Evolutionary conservation across 2,888 invertebrate species (phyloP), one percentile per base, ranked within the genome.

Genomic region (Scaeva pyrastri): DNA sequence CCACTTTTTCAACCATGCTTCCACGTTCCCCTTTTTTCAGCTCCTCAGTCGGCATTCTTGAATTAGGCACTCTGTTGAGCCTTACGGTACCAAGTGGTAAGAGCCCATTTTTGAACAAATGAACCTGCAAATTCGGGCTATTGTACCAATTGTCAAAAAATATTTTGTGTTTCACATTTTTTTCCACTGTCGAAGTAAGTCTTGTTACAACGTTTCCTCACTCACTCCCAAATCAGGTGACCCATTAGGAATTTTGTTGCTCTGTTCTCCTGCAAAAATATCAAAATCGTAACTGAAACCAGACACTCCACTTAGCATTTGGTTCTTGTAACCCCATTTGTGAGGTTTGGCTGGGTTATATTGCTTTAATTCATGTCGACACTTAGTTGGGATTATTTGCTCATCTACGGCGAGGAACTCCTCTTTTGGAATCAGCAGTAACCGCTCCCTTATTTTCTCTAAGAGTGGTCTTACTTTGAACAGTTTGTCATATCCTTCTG

Each of bases 331-430:
- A 4, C 89, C 90, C 90, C 90, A 90, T 77, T 90, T 91, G 56
- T 90, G 88, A 5, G 90, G 89, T 81, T 90, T 91, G 71, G 90
- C 89, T 4, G 90, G 89, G 73, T 90, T 90, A 62, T 91, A 90
- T 81, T 90, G 90, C 56, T 88, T 89, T n/a, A 90, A 41, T 43
- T 76, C 58, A 60, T 88, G 73, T 12, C 66, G 26, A 56, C 78
- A 72, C 88, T 91, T 91, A 7, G 90, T 90, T 0, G 90, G 90
- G 21, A 91, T 91, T 2, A 91, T 91, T 88, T 91, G 90, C 50
- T 91, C 90, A 80, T 91, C 90, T 50, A 31, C 31, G 31, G 31
- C 31, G 31, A 31, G 31, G 31, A 31, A 31, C 31, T 31, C 31
- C 19, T n/a, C n/a, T 19, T 12, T 19, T 21, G 21, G 21, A 50